Base-by-base conservation (phyloP, 2,797 vertebrate species). In the Hydrocynus forskahlii region DNA sequence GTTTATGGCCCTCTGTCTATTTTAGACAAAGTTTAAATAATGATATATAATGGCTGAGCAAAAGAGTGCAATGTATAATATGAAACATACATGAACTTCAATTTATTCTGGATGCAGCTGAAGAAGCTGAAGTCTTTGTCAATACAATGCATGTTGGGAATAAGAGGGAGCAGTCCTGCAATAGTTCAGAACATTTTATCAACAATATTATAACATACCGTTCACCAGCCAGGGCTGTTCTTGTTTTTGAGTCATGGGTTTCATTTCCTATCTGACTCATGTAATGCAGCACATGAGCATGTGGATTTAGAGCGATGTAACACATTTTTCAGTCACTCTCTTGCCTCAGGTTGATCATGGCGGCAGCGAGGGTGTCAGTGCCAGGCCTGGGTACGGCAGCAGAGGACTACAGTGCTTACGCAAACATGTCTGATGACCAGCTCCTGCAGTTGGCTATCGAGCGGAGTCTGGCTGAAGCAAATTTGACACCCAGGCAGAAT, bases 361-460 rank as follows among this genome's bases (percentile, higher is more conserved):
- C 78, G 10, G 66, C 67, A 40, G 88, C 79, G 0, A 84, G 91
- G 88, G 89, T 86, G 5, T 78, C 83, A 0, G 86, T 83, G 43
- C 85, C 89, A 75, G 91, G 89, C 25, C 75, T 86, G 7, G 87
- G 88, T 14, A 83, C 87, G 0, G 71, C 80, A 86, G 79, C 84
- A 0, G 95, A 96, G 81, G 95, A 96, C 66, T 95, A 95, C 88
- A 95, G 92, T 40, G 85, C 95, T 63, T 96, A 95, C 69, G 88
- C 94, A 25, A 94, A 94, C 87, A 78, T 96, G 87, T 95, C 93
- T 0, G 95, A 96, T 79, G 95, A 96, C 0, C 95, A 96, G 68
- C 93, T 96, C 13, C 85, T 96, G 55, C 93, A 96, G 88, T 88
- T 96, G 93, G 95, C 96, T 83, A 95, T 96, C 0, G 94, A 95